These are phyloP conservation scores for Lochmaea crataegi DNA, from an alignment of 2,888 invertebrate species.

Conservation along the genomic window DNA sequence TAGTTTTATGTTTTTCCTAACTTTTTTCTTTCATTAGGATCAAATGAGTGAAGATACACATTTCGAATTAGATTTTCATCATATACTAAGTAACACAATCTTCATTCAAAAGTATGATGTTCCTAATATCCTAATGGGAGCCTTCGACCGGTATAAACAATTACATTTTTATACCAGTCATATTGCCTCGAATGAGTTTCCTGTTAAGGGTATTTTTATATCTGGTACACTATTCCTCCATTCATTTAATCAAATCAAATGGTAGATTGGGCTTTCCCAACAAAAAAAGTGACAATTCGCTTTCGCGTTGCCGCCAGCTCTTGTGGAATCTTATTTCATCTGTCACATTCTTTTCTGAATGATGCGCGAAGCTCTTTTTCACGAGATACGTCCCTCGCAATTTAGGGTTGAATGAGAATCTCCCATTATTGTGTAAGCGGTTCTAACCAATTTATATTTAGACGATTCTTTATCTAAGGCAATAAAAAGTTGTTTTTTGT, in stretches of 20 bases:
- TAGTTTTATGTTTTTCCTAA: too few relatives aligned
- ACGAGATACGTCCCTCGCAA: conserved; percentile 26
- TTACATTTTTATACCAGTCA: not conserved
- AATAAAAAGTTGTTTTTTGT: not conserved
- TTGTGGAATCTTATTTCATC: conserved; percentile 32
- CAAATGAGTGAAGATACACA: too few relatives aligned
- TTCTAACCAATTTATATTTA: conserved; percentile 20
- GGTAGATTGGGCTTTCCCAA: conserved; percentile 32
- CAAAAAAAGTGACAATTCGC: conserved; percentile 21
- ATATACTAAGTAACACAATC: too few relatives aligned
- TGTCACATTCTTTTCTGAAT: conserved; percentile 33
- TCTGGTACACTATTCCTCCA: conserved; percentile 15
- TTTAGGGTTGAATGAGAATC: conserved; percentile 25
- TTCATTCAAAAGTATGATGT: too few relatives aligned
- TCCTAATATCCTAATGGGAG: too few relatives aligned
- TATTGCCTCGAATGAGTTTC: not conserved
- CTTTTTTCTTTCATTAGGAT: too few relatives aligned
- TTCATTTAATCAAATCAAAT: conserved; percentile 36
- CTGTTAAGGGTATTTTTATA: conserved; percentile 14
- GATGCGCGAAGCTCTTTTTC: conserved; percentile 22
- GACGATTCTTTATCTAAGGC: not conserved
- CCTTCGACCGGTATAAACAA: not conserved
- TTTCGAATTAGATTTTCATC: too few relatives aligned
- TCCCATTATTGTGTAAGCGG: conserved; percentile 28
- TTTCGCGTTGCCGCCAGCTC: conserved; percentile 9